phyloP scores from a whole-genome alignment of 2,113 vertebrate genomes.

The Spilogale gracilis region DNA sequence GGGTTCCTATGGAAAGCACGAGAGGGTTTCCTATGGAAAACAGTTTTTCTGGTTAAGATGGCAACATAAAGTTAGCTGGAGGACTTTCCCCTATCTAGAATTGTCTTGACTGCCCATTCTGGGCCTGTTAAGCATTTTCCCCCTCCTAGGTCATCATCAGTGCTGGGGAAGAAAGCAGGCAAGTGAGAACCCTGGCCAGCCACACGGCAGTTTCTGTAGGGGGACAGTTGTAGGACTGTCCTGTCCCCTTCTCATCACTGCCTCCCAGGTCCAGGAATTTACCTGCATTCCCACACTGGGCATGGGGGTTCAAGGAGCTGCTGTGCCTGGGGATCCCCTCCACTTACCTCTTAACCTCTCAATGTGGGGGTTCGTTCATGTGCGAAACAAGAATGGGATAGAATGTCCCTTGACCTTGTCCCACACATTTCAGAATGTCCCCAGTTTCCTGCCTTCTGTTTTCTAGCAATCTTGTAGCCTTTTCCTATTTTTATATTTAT shows the following conservation, averaged over 20 bases:
- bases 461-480: neutral
- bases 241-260: neutral
- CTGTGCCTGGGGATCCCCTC: neutral
- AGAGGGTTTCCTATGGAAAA: neutral
- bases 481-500: neutral
- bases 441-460: neutral
- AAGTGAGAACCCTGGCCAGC: fast-evolving
- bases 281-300: fast-evolving
- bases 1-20: neutral
- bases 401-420: neutral
- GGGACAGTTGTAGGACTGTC: neutral
- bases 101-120: neutral
- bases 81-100: neutral
- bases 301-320: fast-evolving
- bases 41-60: neutral
- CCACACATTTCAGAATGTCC: neutral
- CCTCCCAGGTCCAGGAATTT: neutral
- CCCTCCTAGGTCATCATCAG: neutral
- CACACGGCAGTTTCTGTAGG: fast-evolving
- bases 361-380: neutral
- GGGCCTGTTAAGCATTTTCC: neutral
- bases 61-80: neutral
- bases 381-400: neutral
- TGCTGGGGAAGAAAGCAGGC: neutral
- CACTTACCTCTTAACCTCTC: neutral